Evolutionary conservation across 2,797 vertebrate species (phyloP).

Genomic region (Leucoraja ocellata): DNA sequence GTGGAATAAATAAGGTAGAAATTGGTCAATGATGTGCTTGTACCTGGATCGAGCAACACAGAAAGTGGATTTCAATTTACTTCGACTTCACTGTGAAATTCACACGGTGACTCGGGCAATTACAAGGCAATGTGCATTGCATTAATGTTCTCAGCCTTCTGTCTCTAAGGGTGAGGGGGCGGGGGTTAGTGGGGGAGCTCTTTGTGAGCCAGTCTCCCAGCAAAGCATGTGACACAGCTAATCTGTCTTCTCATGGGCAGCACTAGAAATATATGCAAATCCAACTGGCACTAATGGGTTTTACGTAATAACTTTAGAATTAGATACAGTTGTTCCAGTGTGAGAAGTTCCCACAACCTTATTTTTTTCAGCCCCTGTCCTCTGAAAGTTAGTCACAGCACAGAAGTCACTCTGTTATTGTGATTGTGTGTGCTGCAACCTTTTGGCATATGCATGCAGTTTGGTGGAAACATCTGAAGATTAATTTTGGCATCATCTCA

Average conservation of each 20-base stretch:
- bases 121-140: slow-evolving; percentile 49
- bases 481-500: neutral
- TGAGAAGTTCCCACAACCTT: slow-evolving; percentile 53
- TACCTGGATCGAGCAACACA: neutral
- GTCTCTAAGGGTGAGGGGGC: slow-evolving; percentile 47
- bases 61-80: slow-evolving; percentile 63
- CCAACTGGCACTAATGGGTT: slow-evolving; percentile 80
- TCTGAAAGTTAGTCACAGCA: slow-evolving; percentile 28
- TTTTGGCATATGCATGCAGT: neutral
- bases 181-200: slow-evolving; percentile 33
- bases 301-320: slow-evolving; percentile 61
- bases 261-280: slow-evolving; percentile 58
- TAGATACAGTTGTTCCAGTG: slow-evolving; percentile 46
- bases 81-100: slow-evolving; percentile 68
- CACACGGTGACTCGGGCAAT: slow-evolving; percentile 58
- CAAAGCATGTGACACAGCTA: slow-evolving; percentile 72
- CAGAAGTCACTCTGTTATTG: slow-evolving; percentile 20
- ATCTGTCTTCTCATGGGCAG: slow-evolving; percentile 70
- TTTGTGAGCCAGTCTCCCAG: slow-evolving; percentile 67
- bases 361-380: neutral
- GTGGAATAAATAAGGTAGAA: neutral
- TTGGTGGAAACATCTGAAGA: slow-evolving; percentile 1
- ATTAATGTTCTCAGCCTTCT: slow-evolving; percentile 48
- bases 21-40: neutral
- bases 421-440: slow-evolving; percentile 1